Base-by-base conservation (phyloP, 2,113 vertebrate species). In the Zosterops japonicus region DNA sequence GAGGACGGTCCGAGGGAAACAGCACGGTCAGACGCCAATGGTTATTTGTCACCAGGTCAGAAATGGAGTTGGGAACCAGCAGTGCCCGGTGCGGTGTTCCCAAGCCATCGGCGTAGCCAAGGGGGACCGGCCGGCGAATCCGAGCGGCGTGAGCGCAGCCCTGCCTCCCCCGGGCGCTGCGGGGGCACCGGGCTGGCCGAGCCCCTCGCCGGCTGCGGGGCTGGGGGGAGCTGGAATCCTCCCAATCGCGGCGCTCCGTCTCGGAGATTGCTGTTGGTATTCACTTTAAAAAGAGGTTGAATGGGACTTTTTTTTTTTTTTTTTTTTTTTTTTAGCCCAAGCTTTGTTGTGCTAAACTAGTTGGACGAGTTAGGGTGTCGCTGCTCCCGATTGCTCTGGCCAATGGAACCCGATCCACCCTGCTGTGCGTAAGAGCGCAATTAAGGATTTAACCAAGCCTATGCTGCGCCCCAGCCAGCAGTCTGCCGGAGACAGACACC, bases 321-420 rank as follows among this genome's bases (percentile, higher is more conserved):
- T 21, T 39, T 44, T 42, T 67, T 87, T 91, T 92, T 87, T 80
- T 64, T 7, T 27, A 93, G 68, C 85, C 95, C 60, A 89, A 97
- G 97, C 98, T 98, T 98, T 98, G 98, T 98, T 98, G 98, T 98
- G 98, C 98, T 98, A 98, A 99, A 99, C 98, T 98, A 98, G 98
- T 98, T 98, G 98, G 97, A 98, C 98, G 98, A 98, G 98, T 98
- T 99, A 98, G 98, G 98, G 99, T 99, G 99, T 99, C 98, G 97
- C 98, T 98, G 97, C 97, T 96, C 98, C 98, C 96, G 93, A 93
- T 97, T 97, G 98, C 98, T 98, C 98, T 99, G 99, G 98, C 99
- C 99, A 99, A 99, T 99, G 98, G 99, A 99, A 99, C 99, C 99
- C 98, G 98, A 99, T 99, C 99, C 99, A 99, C 99, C 99, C 99